Evolutionary conservation across 2,888 invertebrate species (phyloP).

Genomic region (Acleris sparsana): DNA sequence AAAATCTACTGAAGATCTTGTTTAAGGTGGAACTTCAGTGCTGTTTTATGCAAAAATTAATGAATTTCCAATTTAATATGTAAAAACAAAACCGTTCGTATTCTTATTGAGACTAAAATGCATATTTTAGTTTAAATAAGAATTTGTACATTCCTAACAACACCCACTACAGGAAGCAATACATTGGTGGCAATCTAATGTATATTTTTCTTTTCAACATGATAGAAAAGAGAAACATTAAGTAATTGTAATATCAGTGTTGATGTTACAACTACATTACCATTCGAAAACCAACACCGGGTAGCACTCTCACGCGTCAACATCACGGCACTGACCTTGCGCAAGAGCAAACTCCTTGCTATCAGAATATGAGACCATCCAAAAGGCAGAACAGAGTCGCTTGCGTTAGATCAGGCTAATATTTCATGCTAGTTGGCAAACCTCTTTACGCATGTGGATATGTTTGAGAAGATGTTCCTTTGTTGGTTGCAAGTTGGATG

Average conservation of each 20-base stretch:
- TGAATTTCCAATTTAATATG: background rate
- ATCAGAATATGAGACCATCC: background rate
- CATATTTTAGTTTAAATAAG: slow-evolving; percentile 4
- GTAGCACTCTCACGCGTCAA: slow-evolving; percentile 10
- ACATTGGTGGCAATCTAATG: slow-evolving; percentile 3
- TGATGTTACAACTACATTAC: background rate
- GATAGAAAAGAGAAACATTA: slow-evolving; percentile 1
- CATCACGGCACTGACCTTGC: slow-evolving; percentile 23
- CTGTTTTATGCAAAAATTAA: background rate
- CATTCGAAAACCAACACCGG: slow-evolving; percentile 41
- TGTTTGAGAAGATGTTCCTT: slow-evolving; percentile 1
- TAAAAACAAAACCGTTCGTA: slow-evolving; percentile 1
- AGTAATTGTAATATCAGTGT: background rate
- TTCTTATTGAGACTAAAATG: slow-evolving; percentile 2
- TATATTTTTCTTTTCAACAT: slow-evolving; percentile 6
- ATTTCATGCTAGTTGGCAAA: slow-evolving; percentile 38
- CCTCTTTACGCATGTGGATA: slow-evolving; percentile 20
- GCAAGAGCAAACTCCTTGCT: slow-evolving; percentile 5
- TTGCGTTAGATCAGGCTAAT: slow-evolving; percentile 29
- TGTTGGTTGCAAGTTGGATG: background rate
- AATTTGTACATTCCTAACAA: slow-evolving; percentile 13
- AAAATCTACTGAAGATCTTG: background rate
- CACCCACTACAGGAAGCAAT: slow-evolving; percentile 27
- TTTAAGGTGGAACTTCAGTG: background rate
- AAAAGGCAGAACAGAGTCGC: background rate